Conservation (phyloP, 2,797 vertebrate species). For the Phalloptychus januarius region DNA sequence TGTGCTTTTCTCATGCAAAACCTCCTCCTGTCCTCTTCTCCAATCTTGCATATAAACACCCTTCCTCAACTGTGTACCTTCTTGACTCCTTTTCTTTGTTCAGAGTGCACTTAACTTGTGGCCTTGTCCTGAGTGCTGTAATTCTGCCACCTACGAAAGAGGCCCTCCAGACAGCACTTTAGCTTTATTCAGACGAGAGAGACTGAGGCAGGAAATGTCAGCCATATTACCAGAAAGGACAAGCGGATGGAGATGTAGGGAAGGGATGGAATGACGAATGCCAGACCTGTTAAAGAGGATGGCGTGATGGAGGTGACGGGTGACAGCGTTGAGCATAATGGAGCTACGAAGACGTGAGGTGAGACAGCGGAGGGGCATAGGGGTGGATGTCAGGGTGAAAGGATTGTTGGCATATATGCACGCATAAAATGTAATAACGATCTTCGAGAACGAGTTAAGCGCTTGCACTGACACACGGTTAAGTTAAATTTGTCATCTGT, state of each 20-base stretch:
- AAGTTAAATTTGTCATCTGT: neutral
- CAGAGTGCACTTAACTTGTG: slow-evolving; percentile 66
- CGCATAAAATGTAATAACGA: slow-evolving; percentile 23
- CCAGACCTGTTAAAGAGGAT: slow-evolving; percentile 62
- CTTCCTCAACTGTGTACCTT: slow-evolving; percentile 20
- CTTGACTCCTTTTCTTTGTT: slow-evolving; percentile 49
- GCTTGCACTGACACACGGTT: neutral
- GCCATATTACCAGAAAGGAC: slow-evolving; percentile 57
- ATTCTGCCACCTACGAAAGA: slow-evolving; percentile 58
- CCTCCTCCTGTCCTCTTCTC: slow-evolving; percentile 11
- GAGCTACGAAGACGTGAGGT: slow-evolving; percentile 23
- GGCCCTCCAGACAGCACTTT: slow-evolving; percentile 62
- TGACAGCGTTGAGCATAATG: slow-evolving; percentile 46
- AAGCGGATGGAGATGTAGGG: slow-evolving; percentile 46
- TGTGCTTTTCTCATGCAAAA: slow-evolving; percentile 20
- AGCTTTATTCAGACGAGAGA: slow-evolving; percentile 51
- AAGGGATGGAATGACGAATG: slow-evolving; percentile 50
- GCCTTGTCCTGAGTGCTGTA: slow-evolving; percentile 49
- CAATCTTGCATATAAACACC: slow-evolving; percentile 44
- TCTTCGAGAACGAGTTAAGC: slow-evolving; percentile 9
- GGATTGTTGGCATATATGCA: slow-evolving; percentile 24
- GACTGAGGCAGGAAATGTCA: slow-evolving; percentile 64
- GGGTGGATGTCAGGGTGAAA: slow-evolving; percentile 30
- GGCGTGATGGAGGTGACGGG: slow-evolving; percentile 44
- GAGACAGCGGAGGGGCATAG: slow-evolving; percentile 25